phyloP scores from a whole-genome alignment of 2,113 vertebrate genomes.

The Pseudois nayaur region DNA sequence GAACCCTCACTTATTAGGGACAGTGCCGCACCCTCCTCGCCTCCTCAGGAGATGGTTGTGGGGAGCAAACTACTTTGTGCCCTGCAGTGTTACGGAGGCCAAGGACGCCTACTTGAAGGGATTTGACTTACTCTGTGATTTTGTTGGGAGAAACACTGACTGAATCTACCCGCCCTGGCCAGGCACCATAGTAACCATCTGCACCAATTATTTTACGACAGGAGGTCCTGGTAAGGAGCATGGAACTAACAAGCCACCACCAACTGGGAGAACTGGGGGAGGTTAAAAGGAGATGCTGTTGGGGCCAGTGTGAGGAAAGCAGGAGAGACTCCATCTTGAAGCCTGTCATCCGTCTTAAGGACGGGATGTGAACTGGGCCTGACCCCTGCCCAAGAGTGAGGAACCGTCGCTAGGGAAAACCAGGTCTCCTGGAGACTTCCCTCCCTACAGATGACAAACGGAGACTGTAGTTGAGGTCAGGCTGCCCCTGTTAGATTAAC shows the following conservation, averaged over 20 bases:
- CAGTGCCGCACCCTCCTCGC: neutral
- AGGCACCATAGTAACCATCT: neutral
- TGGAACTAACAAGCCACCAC: neutral
- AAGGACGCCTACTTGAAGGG: neutral
- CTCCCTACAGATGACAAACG: neutral
- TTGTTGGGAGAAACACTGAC: neutral
- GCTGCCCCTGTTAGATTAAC: neutral
- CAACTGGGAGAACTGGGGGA: neutral
- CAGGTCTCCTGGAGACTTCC: neutral
- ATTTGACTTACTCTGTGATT: neutral
- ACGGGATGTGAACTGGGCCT: neutral
- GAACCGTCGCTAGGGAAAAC: neutral
- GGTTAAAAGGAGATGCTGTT: neutral
- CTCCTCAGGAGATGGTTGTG: neutral
- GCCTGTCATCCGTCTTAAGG: neutral
- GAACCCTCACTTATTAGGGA: neutral
- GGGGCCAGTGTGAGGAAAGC: neutral
- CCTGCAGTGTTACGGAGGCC: neutral
- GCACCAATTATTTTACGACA: neutral
- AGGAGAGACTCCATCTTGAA: neutral
- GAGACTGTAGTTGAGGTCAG: neutral
- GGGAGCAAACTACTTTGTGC: neutral
- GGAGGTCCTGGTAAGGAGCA: neutral
- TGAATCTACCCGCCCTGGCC: neutral
- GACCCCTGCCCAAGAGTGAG: neutral